Evolutionary conservation across 2,113 vertebrate species (phyloP).

Genomic region (Hemibagrus wyckioides): DNA sequence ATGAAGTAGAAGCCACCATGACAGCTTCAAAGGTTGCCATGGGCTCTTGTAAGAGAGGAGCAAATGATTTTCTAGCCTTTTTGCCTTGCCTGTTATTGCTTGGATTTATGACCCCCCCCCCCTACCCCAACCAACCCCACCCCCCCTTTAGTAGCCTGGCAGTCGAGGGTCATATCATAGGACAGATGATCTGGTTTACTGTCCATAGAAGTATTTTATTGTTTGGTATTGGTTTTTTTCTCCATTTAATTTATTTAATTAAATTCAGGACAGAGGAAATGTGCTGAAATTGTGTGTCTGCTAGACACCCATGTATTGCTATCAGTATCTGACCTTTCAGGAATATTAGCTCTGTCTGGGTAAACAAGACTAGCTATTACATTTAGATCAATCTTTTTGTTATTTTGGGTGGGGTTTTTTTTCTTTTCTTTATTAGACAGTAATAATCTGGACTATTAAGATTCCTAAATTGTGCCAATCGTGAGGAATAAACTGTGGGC

Average conservation of each 20-base stretch:
- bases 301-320: neutral
- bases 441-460: neutral
- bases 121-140: too few relatives aligned
- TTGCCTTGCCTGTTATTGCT: constrained; percentile 18
- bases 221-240: neutral
- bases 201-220: neutral
- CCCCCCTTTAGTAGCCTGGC: constrained; percentile 3
- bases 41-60: neutral
- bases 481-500: neutral
- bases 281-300: neutral
- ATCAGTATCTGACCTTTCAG: neutral
- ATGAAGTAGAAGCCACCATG: constrained; percentile 37
- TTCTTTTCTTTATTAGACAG: neutral
- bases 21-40: constrained; percentile 44
- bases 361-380: constrained; percentile 12
- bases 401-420: neutral
- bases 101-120: constrained; percentile 24
- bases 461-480: neutral
- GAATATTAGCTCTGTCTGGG: neutral
- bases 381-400: neutral
- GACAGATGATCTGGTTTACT: neutral
- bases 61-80: constrained; percentile 17
- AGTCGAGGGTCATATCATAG: neutral
- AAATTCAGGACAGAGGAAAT: neutral
- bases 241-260: neutral